Conservation (phyloP, 2,888 invertebrate species). For the Scaptomyza flava region DNA sequence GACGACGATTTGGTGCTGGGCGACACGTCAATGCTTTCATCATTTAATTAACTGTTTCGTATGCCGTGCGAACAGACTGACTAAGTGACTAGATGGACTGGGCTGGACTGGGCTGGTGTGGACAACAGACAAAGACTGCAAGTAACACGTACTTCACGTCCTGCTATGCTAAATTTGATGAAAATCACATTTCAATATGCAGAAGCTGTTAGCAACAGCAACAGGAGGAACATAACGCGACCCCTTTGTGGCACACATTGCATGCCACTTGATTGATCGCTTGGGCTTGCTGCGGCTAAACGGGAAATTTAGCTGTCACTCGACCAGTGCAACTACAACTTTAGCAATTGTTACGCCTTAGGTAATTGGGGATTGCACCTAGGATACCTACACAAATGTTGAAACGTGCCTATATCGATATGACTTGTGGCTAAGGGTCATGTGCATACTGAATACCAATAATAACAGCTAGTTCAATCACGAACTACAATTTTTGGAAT, state of each 20-base stretch:
- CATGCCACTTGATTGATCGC: constrained; percentile 72
- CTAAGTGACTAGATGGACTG: constrained; percentile 1
- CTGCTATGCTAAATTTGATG: constrained; percentile 51
- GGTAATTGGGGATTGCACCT: constrained; percentile 32
- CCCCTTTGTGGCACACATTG: constrained; percentile 53
- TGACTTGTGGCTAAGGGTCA: background rate
- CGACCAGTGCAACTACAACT: constrained; percentile 7
- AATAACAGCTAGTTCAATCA: background rate
- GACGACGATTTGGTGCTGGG: constrained; percentile 14
- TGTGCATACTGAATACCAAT: background rate
- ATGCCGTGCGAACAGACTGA: constrained; percentile 32
- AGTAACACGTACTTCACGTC: constrained; percentile 27
- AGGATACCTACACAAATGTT: constrained; percentile 10
- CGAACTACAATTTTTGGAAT: background rate
- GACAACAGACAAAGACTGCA: background rate
- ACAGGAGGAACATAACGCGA: constrained; percentile 5
- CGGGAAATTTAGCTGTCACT: constrained; percentile 74
- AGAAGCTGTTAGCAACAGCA: constrained; percentile 3
- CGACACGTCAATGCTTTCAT: constrained; percentile 78
- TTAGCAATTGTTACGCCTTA: background rate
- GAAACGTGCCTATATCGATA: constrained; percentile 9
- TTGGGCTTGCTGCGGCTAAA: constrained; percentile 34
- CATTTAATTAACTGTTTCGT: constrained; percentile 80
- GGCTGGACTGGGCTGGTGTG: background rate
- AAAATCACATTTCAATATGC: constrained; percentile 61